Percentiles rank a stretch among this genome's conserved stretches.
phyloP scores from a whole-genome alignment of 2,797 vertebrate species.

The Benthosema pterotum region DNA sequence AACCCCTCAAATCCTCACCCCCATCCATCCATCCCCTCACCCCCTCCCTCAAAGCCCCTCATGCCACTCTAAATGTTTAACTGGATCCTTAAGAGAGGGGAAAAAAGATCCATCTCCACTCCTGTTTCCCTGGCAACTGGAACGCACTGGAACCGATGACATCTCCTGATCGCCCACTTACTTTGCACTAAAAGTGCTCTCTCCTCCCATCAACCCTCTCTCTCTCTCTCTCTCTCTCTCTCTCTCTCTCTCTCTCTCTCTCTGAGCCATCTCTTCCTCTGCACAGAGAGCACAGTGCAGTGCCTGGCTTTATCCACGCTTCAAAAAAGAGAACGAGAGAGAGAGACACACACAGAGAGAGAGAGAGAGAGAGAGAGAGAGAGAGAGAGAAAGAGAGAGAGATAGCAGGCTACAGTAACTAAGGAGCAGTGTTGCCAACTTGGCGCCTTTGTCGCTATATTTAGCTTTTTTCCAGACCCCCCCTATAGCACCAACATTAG shows the following conservation, averaged over 20 bases:
- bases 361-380: not conserved
- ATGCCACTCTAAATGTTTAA: constrained; percentile 70
- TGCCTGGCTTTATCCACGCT: not conserved
- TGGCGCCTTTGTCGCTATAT: too few relatives aligned
- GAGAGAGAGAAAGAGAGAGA: not conserved
- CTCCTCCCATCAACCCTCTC: constrained; percentile 4
- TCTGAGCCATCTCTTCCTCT: too few relatives aligned
- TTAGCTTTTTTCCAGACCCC: too few relatives aligned
- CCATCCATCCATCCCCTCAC: too few relatives aligned
- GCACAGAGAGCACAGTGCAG: not conserved
- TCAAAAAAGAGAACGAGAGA: constrained; percentile 22
- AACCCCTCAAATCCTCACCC: too few relatives aligned
- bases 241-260: too few relatives aligned
- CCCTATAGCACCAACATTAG: too few relatives aligned
- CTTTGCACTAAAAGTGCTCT: constrained; percentile 67
- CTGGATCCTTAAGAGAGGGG: constrained; percentile 74
- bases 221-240: too few relatives aligned
- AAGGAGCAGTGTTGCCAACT: too few relatives aligned
- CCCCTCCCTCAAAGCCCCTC: too few relatives aligned
- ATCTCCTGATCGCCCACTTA: constrained; percentile 77
- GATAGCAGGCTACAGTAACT: too few relatives aligned
- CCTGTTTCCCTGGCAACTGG: constrained; percentile 81
- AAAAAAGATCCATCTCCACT: constrained; percentile 65
- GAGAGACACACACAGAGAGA: constrained; percentile 17
- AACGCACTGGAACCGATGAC: constrained; percentile 77